Percentiles rank a stretch among this genome's conserved stretches.
These are phyloP conservation scores for Hozukius guyotensis DNA, from an alignment of 2,797 vertebrate genomes.

Conservation along the genomic window DNA sequence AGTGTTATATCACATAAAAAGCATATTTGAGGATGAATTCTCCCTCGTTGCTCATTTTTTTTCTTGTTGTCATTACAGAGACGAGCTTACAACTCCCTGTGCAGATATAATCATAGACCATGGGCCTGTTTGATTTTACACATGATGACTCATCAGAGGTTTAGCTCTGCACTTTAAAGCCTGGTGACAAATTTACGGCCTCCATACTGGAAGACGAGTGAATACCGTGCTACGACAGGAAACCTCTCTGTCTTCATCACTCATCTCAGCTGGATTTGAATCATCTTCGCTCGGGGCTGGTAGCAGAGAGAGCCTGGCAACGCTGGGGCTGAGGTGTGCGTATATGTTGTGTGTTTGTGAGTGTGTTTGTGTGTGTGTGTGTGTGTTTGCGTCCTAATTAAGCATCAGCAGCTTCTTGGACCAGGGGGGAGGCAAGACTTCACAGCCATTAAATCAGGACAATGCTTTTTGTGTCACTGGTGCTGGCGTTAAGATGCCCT, in stretches of 20 bases:
- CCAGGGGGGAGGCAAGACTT: constrained; percentile 71
- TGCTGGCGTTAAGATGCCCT: constrained; percentile 63
- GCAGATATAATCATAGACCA: constrained; percentile 59
- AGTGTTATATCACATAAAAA: constrained; percentile 42
- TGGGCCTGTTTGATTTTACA: constrained; percentile 62
- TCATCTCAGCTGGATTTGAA: constrained; percentile 65
- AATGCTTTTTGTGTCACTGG: constrained; percentile 84
- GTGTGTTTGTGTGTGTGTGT: constrained; percentile 8
- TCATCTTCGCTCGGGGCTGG: constrained; percentile 57
- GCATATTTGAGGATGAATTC: constrained; percentile 45
- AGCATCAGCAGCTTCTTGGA: constrained; percentile 71
- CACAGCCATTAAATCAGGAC: constrained; percentile 83
- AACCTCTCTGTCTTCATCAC: constrained; percentile 60
- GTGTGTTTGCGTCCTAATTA: constrained; percentile 71
- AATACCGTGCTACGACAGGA: constrained; percentile 40
- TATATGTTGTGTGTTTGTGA: not conserved
- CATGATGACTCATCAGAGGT: constrained; percentile 74
- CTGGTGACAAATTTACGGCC: constrained; percentile 70
- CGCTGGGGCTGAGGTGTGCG: constrained; percentile 37
- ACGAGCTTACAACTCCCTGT: constrained; percentile 59
- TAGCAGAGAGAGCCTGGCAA: constrained; percentile 35
- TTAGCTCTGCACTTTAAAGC: constrained; percentile 69
- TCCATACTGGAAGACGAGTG: constrained; percentile 35
- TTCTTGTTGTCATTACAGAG: constrained; percentile 55
- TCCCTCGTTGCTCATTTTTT: constrained; percentile 39